Percentiles rank a stretch among this genome's conserved stretches.
phyloP scores from a whole-genome alignment of 2,113 vertebrate species.

The Dromaius novaehollandiae region DNA sequence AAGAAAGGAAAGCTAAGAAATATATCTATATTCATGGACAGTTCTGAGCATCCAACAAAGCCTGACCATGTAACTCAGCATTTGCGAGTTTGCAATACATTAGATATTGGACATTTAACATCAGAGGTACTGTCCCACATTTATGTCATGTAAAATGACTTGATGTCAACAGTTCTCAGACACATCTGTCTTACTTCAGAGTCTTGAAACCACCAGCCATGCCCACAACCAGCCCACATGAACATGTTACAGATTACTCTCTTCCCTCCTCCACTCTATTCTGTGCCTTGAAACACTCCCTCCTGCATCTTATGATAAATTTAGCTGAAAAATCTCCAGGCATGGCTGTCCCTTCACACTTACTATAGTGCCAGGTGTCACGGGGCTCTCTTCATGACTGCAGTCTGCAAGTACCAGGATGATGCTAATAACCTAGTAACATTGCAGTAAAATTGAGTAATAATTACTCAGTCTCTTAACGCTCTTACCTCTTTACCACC shows the following conservation, averaged over 20 bases:
- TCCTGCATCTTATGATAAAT: not conserved
- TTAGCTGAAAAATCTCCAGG: not conserved
- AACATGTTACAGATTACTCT: not conserved
- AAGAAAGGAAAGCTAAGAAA: not conserved
- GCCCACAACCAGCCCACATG: not conserved
- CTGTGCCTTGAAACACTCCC: not conserved
- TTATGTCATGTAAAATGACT: not conserved
- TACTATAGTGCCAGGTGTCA: not conserved
- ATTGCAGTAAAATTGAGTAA: not conserved
- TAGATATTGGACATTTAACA: not conserved
- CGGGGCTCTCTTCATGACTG: not conserved
- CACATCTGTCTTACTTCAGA: not conserved
- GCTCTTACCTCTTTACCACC: conserved; percentile 92
- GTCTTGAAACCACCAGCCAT: not conserved
- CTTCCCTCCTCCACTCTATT: not conserved
- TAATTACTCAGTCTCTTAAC: not conserved
- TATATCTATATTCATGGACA: not conserved
- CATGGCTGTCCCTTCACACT: not conserved
- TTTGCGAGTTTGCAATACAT: not conserved
- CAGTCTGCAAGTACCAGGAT: not conserved
- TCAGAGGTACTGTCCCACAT: not conserved
- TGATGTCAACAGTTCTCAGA: not conserved
- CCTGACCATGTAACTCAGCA: not conserved
- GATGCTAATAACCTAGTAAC: not conserved
- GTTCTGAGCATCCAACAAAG: not conserved